phyloP scores from a whole-genome alignment of 2,888 invertebrate species.

The Hemicrepidius hirtus region DNA sequence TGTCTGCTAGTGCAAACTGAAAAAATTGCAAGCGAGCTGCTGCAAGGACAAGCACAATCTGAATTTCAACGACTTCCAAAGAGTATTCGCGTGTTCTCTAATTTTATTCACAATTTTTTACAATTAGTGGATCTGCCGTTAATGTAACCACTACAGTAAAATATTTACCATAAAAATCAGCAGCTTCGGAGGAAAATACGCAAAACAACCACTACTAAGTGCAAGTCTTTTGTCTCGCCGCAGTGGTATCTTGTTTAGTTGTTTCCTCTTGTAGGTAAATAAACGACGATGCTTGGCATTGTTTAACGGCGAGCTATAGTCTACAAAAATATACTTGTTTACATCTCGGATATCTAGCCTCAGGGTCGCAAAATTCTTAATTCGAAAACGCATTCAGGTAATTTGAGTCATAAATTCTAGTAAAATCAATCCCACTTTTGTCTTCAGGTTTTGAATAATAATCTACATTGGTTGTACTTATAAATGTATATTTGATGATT shows the following conservation, averaged over 20 bases:
- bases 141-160: constrained; percentile 20
- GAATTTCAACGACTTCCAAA: constrained; percentile 30
- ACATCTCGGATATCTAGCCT: constrained; percentile 55
- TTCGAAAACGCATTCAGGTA: constrained; percentile 14
- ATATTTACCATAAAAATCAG: constrained; percentile 2
- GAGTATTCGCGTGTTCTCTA: not conserved
- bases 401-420: constrained; percentile 20
- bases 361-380: constrained; percentile 49
- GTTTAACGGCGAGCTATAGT: constrained; percentile 53
- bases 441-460: not conserved
- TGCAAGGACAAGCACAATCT: constrained; percentile 21
- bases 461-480: not conserved
- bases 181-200: not conserved
- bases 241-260: constrained; percentile 36
- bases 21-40: not conserved
- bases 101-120: constrained; percentile 18
- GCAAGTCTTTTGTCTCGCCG: constrained; percentile 32
- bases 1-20: constrained; percentile 1
- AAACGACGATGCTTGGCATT: constrained; percentile 49
- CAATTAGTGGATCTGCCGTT: constrained; percentile 4
- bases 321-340: constrained; percentile 55
- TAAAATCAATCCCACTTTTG: not conserved
- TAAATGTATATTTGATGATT: no score
- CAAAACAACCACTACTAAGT: constrained; percentile 25
- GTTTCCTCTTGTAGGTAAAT: constrained; percentile 37